Base-by-base conservation (phyloP, 2,888 invertebrate species). In the Cryptosula pallasiana region DNA sequence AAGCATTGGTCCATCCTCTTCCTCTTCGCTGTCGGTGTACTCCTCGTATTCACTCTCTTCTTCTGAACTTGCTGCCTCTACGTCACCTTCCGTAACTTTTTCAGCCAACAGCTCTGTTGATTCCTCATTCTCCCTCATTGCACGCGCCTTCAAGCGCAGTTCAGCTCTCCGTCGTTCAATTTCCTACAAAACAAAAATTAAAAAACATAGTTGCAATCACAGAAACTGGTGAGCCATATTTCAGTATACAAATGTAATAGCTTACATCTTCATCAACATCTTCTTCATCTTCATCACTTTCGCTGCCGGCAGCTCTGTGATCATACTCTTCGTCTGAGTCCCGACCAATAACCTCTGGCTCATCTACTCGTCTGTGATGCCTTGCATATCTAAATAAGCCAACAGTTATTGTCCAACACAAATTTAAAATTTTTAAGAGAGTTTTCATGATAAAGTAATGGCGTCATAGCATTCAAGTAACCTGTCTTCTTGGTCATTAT, bases 1-100 rank as follows among this genome's bases (percentile, higher is more conserved):
- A 9, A 97, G 88, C 72, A 96, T 87, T 0, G 95, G 95, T 3
- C 93, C 93, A 29, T 84, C 82, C 80, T 94, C 94, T 29, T 86
- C 86, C 80, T 95, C 95, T 73, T 86, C 86, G 16, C 85, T 85
- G 73, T 86, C 86, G 1, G 83, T 80, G 75, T 84, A 83, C 76
- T 87, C 88, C 29, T 88, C 83, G 72, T 88, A 88, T 77, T 90
- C 90, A 63, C 93, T 92, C 82, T 92, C 92, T 79, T 91, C 90
- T 58, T 91, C 90, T 71, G 63, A 63, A 32, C 63, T 63, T 13
- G 20, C 63, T 63, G 63, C 32, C 32, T 63, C 63, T 13, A 23
- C 57, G 13, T 27, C 63, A 16, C 13, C 63, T 9, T 27, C 63
- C n/a, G 20, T 27, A 27, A 63, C 27, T 27, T 63, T 63, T 5